Base-by-base conservation (phyloP, 2,888 invertebrate species). In the Spilarctia lutea region DNA sequence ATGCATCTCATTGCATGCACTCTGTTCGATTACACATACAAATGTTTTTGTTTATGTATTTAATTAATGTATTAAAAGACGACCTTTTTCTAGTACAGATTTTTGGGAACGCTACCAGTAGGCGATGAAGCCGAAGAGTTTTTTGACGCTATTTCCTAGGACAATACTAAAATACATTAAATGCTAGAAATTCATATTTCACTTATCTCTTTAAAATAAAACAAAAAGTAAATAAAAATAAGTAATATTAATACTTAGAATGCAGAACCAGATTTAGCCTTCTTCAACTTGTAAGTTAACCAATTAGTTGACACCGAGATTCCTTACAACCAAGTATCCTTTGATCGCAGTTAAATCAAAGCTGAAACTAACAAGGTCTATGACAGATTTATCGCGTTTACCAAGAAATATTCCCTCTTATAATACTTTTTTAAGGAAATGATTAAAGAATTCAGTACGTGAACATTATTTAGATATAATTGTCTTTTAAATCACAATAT, bases 291-390 rank as follows among this genome's bases (percentile, higher is more conserved):
- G 87, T 90, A 88, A 87, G 90, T 91, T 89, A 91, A 91, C 92
- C 92, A 94, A 94, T 94, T 94, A 94, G 92, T 91, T 92, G 92
- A 91, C 92, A 90, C 88, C 86, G 86, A 88, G 91, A 90, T 91
- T 91, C 89, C 89, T 85, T 84, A 83, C 84, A 81, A 87, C 88
- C 89, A 89, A 87, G 73, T 87, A 86, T 88, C 87, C 94, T 95
- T 95, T 95, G 95, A 95, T 94, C 94, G 91, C 87, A 81, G 82
- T 86, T 86, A 88, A 93, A 92, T 93, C 93, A 93, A 94, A 94
- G 93, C 91, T 68, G 85, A 88, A 88, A 86, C 91, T 94, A 94
- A 94, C 94, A 92, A 93, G 92, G 88, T 86, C 89, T 91, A 91
- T 90, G 94, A 94, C 94, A 94, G 94, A 94, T 95, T 94, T 95